phyloP scores from a whole-genome alignment of 2,797 vertebrate species.

The Gymnoscopelus microlampas region DNA sequence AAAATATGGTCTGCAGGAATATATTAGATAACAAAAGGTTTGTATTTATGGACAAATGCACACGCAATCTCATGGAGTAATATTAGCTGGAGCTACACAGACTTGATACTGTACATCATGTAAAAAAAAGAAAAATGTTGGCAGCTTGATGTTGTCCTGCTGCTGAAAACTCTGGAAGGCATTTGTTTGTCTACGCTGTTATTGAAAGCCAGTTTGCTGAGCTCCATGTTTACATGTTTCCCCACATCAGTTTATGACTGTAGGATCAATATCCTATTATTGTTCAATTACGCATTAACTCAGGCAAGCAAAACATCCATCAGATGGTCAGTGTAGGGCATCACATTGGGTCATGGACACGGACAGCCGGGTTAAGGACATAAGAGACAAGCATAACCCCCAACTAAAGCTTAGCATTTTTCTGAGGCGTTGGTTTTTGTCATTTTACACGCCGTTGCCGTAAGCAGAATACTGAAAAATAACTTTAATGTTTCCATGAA shows the following conservation, averaged over 20 bases:
- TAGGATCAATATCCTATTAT: constrained; percentile 50
- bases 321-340: constrained; percentile 17
- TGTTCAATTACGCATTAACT: constrained; percentile 43
- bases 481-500: constrained; percentile 51
- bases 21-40: too few relatives aligned
- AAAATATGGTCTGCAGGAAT: too few relatives aligned
- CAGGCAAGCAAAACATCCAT: constrained; percentile 35
- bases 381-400: constrained; percentile 37
- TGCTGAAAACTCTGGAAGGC: constrained; percentile 6
- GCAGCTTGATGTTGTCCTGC: neutral
- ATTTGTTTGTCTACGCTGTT: constrained; percentile 6
- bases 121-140: neutral
- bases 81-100: too few relatives aligned
- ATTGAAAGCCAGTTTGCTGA: constrained; percentile 4
- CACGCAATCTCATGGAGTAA: too few relatives aligned
- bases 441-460: constrained; percentile 49
- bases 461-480: constrained; percentile 27
- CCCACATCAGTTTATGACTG: constrained; percentile 30
- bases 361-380: constrained; percentile 39
- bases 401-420: constrained; percentile 3
- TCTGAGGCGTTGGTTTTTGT: constrained; percentile 46
- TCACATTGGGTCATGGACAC: constrained; percentile 31
- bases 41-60: too few relatives aligned
- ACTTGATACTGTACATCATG: too few relatives aligned
- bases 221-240: constrained; percentile 15